Base-by-base conservation (phyloP, 2,797 vertebrate genomes). In the Scomberomorus guttatus region DNA sequence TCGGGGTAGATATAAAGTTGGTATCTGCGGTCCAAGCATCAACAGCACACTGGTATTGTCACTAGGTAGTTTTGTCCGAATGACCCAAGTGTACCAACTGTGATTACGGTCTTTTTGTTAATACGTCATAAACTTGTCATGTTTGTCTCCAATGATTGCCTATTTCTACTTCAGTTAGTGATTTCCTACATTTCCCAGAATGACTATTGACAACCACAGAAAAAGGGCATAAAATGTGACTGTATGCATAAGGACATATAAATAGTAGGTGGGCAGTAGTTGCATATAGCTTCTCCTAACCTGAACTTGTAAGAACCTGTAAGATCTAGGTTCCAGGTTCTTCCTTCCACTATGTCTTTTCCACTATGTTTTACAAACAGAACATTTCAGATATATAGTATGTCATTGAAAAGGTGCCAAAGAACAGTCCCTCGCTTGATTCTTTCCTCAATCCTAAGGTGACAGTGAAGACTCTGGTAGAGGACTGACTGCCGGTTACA, bases 171-270 rank as follows among this genome's bases (percentile, higher is more conserved):
- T 34, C 39, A 55, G 46, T 15, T 32, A 18, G n/a, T 29, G 22
- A 65, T 70, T 27, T 57, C 6, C 11, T 56, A 20, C 4, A 2
- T 72, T 67, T 70, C 46, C 22, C 29, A 65, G 17, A 50, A 58
- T 11, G 55, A 57, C 39, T 15, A 48, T 17, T 4, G 9, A 56
- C 77, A 63, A 51, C 18, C 46, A 48, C 46, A 55, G 5, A 24
- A 63, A 29, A 50, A 56, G 39, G 39, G 56, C 34, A 44, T 7
- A 14, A 6, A n/a, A 10, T 24, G 54, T 77, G 22, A 59, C 59
- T 54, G 18, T 25, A 48, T 5, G 17, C n/a, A 34, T 6, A 24
- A 44, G 27, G 39, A 66, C 32, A 18, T n/a, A 67, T 61, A 51
- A 32, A 61, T 6, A 50, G 18, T 3, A 29, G 7, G 17, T 20